Conservation (phyloP, 2,888 invertebrate species). For the Limnephilus marmoratus region DNA sequence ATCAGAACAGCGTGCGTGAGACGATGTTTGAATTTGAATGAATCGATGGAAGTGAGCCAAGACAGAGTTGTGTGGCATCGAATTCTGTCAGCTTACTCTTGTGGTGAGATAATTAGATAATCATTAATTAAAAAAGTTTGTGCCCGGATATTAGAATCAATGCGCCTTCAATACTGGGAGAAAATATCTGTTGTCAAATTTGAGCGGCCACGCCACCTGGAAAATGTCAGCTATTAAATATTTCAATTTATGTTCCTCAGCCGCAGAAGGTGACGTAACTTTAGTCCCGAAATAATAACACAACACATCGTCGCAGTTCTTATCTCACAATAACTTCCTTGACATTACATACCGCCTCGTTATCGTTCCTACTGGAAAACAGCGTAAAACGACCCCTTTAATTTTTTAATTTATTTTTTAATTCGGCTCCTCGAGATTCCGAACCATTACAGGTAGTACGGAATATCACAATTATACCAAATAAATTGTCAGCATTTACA, state of each 20-base stretch:
- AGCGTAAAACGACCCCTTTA: conserved; percentile 8
- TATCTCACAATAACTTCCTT: conserved; percentile 30
- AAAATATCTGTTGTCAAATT: background rate
- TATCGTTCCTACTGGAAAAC: conserved; percentile 33
- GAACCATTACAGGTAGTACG: conserved; percentile 47
- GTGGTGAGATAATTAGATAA: no score
- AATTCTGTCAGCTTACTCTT: no score
- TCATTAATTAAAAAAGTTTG: no score
- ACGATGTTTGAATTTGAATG: no score
- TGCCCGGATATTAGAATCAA: no score
- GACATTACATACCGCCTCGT: conserved; percentile 17
- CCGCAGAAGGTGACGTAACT: background rate
- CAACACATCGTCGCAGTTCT: background rate
- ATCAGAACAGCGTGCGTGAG: no score
- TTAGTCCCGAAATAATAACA: background rate
- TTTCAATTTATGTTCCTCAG: background rate
- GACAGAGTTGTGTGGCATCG: no score
- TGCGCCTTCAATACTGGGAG: no score
- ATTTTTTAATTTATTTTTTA: conserved; percentile 31
- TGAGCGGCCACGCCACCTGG: background rate
- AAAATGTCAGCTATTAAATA: background rate
- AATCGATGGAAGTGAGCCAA: no score
- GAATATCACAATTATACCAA: conserved; percentile 60
- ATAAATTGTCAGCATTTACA: conserved; percentile 64
- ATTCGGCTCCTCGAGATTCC: conserved; percentile 52